Conservation (phyloP, 2,888 invertebrate species). For the Drosophila mettleri region DNA sequence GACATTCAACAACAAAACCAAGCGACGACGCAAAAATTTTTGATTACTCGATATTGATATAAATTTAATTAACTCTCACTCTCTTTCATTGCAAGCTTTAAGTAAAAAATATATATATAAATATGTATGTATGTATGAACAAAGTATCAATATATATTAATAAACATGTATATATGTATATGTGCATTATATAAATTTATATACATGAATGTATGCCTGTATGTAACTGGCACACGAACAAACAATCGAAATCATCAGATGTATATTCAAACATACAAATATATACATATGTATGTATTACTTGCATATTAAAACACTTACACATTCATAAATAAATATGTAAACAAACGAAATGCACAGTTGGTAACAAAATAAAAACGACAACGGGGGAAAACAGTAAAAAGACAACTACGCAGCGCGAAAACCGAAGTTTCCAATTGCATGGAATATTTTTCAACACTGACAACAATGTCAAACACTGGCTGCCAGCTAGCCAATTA, state of each 20-base stretch:
- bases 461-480: conserved; percentile 44
- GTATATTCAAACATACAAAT: conserved; percentile 11
- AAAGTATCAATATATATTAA: conserved; percentile 34
- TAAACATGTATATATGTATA: conserved; percentile 12
- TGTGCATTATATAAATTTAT: conserved; percentile 27
- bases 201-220: too few relatives aligned
- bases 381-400: conserved; percentile 51
- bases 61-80: conserved; percentile 43
- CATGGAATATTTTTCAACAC: conserved; percentile 55
- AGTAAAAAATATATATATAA: conserved; percentile 14
- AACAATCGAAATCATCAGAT: conserved; percentile 27
- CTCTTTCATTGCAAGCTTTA: conserved; percentile 44
- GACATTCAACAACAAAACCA: conserved; percentile 18
- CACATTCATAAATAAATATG: conserved; percentile 1
- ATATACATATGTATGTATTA: conserved; percentile 9
- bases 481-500: conserved; percentile 48
- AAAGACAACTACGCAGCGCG: conserved; percentile 54
- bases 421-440: conserved; percentile 52
- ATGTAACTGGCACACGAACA: conserved; percentile 35
- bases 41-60: conserved; percentile 22
- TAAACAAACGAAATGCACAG: conserved; percentile 13
- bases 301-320: conserved; percentile 27
- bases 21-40: conserved; percentile 6
- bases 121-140: conserved; percentile 27
- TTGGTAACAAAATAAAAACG: conserved; percentile 21